Percentiles rank a stretch among this genome's conserved stretches.
Evolutionary conservation across 2,888 invertebrate genomes (phyloP).

Genomic region (Agrochola lychnidis): DNA sequence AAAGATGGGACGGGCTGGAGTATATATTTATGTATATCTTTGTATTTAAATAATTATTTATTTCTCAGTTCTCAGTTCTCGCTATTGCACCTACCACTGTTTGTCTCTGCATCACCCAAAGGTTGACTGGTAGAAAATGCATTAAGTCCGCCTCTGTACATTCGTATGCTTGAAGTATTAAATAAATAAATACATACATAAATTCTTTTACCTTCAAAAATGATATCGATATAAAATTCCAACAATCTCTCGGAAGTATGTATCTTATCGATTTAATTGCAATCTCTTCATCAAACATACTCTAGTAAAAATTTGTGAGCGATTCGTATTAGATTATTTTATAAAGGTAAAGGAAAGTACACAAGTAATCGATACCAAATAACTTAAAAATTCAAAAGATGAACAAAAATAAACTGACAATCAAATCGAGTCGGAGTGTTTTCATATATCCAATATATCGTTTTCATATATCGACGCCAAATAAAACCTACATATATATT

Average conservation of each 20-base stretch:
- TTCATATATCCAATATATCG: slow-evolving; percentile 10
- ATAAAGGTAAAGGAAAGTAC: background rate
- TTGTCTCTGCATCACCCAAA: too few relatives aligned
- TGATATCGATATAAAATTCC: background rate
- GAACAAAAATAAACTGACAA: slow-evolving; percentile 12
- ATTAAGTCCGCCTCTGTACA: too few relatives aligned
- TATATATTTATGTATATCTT: too few relatives aligned
- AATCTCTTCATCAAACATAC: slow-evolving; percentile 3
- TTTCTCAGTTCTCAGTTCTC: too few relatives aligned
- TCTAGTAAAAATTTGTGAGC: background rate
- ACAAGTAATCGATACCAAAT: background rate
- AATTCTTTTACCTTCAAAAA: too few relatives aligned
- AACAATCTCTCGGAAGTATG: background rate
- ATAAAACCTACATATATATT: slow-evolving; percentile 36
- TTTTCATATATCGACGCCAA: background rate
- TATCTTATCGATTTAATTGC: slow-evolving; percentile 1
- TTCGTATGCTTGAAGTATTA: too few relatives aligned
- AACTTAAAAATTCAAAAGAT: slow-evolving; percentile 20
- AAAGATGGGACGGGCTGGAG: too few relatives aligned
- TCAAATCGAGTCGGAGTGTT: slow-evolving; percentile 27
- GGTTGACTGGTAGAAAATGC: too few relatives aligned
- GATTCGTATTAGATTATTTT: background rate
- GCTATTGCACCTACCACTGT: too few relatives aligned
- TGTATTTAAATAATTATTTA: too few relatives aligned
- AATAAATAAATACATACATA: too few relatives aligned